Base-by-base conservation (phyloP, 2,797 vertebrate species). In the Austrolebias charrua region DNA sequence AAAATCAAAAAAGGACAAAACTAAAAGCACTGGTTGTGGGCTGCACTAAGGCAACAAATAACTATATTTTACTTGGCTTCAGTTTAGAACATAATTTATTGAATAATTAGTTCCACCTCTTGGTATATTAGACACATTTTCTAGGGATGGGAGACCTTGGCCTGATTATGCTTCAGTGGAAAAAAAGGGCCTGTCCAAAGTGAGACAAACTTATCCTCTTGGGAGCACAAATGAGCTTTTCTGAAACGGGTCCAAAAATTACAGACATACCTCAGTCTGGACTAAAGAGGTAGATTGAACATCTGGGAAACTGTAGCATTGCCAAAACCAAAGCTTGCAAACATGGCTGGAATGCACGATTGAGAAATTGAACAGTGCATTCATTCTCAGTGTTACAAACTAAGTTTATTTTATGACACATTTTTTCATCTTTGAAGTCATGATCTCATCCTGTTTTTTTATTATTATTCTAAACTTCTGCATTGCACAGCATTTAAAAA, bases 361-460 rank as follows among this genome's bases (percentile, higher is more conserved):
- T 42, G 38, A 4, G 38, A 66, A 50, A 63, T 29, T 29, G 52
- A 60, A 48, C 24, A 10, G 24, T 19, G 6, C 18, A 7, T 8
- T 47, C 31, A 19, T 47, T 19, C 7, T 20, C 11, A 5, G 11
- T 50, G 48, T 20, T 50, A 29, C 20, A 29, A 50, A 14, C 1
- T 4, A 50, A 28, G 14, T 15, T 14, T 40, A 40, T 40, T 40
- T 40, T 4, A 40, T 40, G 38, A 40, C 10, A 40, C 12, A 12
- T 13, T 12, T 40, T 12, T 40, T 40, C 14, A 29, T 49, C 19
- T 53, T 16, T n/a, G 24, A 19, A 35, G 15, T 7, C 44, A 2
- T 33, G 14, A 66, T 18, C 56, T 70, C 35, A 63, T 56, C 50
- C 71, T n/a, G n/a, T 53, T 16, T 49, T 35, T 19, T 58, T 20